phyloP scores from a whole-genome alignment of 2,888 invertebrate genomes.

The Rhingia campestris region DNA sequence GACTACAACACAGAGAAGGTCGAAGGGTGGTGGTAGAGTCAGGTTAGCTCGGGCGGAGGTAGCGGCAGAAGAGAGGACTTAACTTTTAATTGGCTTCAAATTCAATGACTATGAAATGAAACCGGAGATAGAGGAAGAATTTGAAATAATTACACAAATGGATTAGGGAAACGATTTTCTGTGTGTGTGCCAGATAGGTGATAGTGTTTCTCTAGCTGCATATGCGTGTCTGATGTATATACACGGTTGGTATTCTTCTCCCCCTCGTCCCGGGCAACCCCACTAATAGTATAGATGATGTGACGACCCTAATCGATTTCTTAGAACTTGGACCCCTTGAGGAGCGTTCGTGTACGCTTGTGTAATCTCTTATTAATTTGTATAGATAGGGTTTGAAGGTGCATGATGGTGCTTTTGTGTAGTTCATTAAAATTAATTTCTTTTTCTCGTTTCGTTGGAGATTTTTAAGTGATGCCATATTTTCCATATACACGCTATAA shows the following conservation, averaged over 20 bases:
- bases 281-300: not conserved
- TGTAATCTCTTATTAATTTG: slow-evolving; percentile 45
- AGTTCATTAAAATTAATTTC: slow-evolving; percentile 54
- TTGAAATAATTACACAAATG: slow-evolving; percentile 74
- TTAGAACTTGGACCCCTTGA: slow-evolving; percentile 2
- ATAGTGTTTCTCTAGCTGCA: slow-evolving; percentile 16
- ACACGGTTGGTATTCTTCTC: too few species aligned
- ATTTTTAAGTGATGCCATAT: not conserved
- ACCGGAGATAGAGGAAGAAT: slow-evolving; percentile 74
- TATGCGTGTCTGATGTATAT: slow-evolving; percentile 16
- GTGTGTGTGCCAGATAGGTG: slow-evolving; percentile 7
- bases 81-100: slow-evolving; percentile 75
- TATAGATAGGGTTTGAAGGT: not conserved
- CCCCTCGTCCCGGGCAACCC: not conserved
- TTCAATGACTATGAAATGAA: slow-evolving; percentile 75
- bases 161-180: slow-evolving; percentile 70
- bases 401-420: slow-evolving; percentile 9
- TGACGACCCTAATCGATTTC: slow-evolving; percentile 53
- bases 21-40: not conserved
- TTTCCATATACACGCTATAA: too few species aligned
- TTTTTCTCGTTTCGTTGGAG: too few species aligned
- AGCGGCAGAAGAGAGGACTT: slow-evolving; percentile 61
- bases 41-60: slow-evolving; percentile 11
- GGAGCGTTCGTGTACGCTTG: slow-evolving; percentile 3
- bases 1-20: not conserved